These are phyloP conservation scores for Drosophila niveifrons DNA, from an alignment of 2,888 invertebrate species.

Conservation along the genomic window DNA sequence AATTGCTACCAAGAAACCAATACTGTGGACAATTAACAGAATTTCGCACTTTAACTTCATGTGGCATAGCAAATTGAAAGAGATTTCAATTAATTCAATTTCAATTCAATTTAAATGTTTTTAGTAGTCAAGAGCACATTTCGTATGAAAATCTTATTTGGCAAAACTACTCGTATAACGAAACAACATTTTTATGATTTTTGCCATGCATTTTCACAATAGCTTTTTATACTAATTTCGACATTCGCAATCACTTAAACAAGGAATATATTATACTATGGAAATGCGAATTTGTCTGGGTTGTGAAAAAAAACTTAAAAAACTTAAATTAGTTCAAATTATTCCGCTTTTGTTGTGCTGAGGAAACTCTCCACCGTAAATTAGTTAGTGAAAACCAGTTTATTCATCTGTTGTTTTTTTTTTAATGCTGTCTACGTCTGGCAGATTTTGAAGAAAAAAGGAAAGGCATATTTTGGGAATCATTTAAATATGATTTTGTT, in stretches of 20 bases:
- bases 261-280: neutral
- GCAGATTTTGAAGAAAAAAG: neutral
- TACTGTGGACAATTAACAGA: no score
- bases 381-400: neutral
- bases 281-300: neutral
- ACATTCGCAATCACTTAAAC: slow-evolving; percentile 1
- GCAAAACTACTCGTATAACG: neutral
- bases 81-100: no score
- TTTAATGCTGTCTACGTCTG: neutral
- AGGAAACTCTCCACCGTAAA: slow-evolving; percentile 1
- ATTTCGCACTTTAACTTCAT: no score
- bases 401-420: neutral
- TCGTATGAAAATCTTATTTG: neutral
- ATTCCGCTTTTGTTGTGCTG: neutral
- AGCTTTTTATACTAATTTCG: slow-evolving; percentile 1
- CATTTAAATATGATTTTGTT: neutral
- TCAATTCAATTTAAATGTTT: no score
- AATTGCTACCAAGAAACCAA: no score
- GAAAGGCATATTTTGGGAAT: neutral
- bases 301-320: slow-evolving; percentile 1
- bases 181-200: neutral
- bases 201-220: slow-evolving; percentile 4
- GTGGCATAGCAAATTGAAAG: no score
- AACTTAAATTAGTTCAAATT: slow-evolving; percentile 6
- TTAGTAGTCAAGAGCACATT: neutral